Percentiles rank a stretch among this genome's conserved stretches.
Evolutionary conservation across 2,888 invertebrate genomes (phyloP).

Genomic region (Synergus japonicus): DNA sequence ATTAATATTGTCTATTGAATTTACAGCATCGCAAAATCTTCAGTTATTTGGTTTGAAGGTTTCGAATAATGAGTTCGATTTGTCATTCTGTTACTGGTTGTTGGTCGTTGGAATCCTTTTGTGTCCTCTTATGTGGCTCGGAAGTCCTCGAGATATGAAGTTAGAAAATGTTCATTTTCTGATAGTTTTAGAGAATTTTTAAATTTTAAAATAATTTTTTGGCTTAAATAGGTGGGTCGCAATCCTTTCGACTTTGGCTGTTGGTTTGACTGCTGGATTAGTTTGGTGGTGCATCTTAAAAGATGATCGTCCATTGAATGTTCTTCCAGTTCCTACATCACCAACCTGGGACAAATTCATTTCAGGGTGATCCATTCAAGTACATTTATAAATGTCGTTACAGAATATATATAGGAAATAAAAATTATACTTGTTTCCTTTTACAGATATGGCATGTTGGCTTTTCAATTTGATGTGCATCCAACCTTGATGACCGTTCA

Average conservation of each 20-base stretch:
- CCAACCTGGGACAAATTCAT: conserved; percentile 76
- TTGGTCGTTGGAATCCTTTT: conserved; percentile 85
- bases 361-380: conserved; percentile 65
- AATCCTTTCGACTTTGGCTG: conserved; percentile 82
- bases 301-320: conserved; percentile 63
- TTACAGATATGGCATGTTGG: conserved; percentile 76
- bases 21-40: conserved; percentile 86
- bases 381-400: conserved; percentile 9
- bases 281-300: conserved; percentile 83
- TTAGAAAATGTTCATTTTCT: conserved; percentile 68
- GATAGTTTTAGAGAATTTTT: neutral
- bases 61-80: conserved; percentile 81
- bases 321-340: conserved; percentile 75
- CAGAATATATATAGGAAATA: conserved; percentile 18
- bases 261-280: conserved; percentile 82
- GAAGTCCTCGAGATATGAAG: conserved; percentile 96
- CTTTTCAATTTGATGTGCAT: conserved; percentile 87
- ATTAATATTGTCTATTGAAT: neutral
- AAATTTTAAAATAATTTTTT: conserved; percentile 7
- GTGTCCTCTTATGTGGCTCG: conserved; percentile 91
- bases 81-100: conserved; percentile 92
- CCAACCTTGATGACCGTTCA: conserved; percentile 93
- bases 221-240: conserved; percentile 80
- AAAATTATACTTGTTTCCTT: conserved; percentile 18
- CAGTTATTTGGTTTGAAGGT: conserved; percentile 88